Evolutionary conservation across 1,140 invertebrate species (phyloP), one percentile per base, ranked within the genome.

Genomic region (Diploscapter pachys): DNA sequence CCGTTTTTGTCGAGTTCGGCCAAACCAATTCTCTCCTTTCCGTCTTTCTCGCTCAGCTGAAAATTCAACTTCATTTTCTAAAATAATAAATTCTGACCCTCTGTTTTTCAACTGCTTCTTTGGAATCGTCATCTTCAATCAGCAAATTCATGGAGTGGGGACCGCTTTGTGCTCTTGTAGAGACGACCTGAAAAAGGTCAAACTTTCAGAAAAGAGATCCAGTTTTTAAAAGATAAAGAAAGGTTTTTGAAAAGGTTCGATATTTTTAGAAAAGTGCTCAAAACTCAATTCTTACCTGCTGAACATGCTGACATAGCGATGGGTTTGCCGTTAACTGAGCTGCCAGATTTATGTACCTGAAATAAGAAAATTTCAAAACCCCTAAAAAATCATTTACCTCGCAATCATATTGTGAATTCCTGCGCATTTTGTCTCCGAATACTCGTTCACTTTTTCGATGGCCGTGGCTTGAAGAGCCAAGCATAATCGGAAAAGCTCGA

Each of bases 291-390:
- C 71, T 11, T 9, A 78, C 75, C 75, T 78, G 76, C 51, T 79
- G 78, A 49, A 79, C 72, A 59, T 79, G 78, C 49, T 84, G 80
- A 61, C 82, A 85, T 3, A 84, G 68, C 4, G 82, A 67, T 5
- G 83, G 83, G 71, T 84, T 84, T 6, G 81, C 80, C 48, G 84
- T 64, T 4, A 84, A 71, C 56, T 85, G 82, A 9, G 81, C 82
- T 5, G 80, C 78, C 5, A 84, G 56, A 76, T 84, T 84, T 70
- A 84, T 67, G 66, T 81, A 84, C 63, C 82, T 84, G 4, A 31
- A 31, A 31, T 31, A 31, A 31, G 31, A 31, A 31, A 31, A 31
- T 31, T 31, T 31, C 31, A 31, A 31, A 31, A 31, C 31, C 31
- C 31, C 31, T 31, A 31, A 31, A 31, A 31, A 31, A 31, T 31